A percentile compares a stretch with the other conserved stretches of the same genome.
Conservation (phyloP, 2,797 vertebrate genomes). For the Hippoglossus hippoglossus region DNA sequence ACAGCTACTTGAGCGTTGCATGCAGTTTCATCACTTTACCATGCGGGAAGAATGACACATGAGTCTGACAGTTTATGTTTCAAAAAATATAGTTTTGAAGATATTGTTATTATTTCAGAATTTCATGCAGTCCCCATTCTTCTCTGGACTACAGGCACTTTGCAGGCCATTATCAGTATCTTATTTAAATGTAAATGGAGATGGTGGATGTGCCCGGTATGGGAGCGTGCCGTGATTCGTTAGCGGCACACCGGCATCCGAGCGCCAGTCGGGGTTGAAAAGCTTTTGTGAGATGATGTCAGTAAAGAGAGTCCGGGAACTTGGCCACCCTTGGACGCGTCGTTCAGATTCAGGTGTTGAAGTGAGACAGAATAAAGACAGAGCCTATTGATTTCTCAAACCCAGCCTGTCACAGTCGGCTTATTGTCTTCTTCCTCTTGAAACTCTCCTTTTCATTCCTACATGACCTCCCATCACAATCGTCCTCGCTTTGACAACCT, state of each 20-base stretch:
- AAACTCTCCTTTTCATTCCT: constrained; percentile 68
- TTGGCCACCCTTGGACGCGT: constrained; percentile 34
- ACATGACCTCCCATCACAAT: constrained; percentile 66
- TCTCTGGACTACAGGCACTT: constrained; percentile 7
- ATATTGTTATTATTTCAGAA: constrained; percentile 23
- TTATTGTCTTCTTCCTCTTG: constrained; percentile 72
- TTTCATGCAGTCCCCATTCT: constrained; percentile 25
- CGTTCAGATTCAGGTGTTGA: constrained; percentile 73
- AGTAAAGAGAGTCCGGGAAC: constrained; percentile 48
- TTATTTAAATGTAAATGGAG: constrained; percentile 58
- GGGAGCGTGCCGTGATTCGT: constrained; percentile 2
- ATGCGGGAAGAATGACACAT: constrained; percentile 31
- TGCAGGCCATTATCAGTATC: constrained; percentile 14
- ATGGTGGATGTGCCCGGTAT: constrained; percentile 11
- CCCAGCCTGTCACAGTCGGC: constrained; percentile 69
- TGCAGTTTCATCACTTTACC: constrained; percentile 65
- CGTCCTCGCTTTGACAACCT: constrained; percentile 52
- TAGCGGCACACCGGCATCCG: constrained; percentile 18
- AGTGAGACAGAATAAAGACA: constrained; percentile 72
- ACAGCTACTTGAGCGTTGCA: constrained; percentile 41
- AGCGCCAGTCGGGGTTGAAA: constrained; percentile 35
- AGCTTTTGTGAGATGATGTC: constrained; percentile 50
- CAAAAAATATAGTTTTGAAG: neutral
- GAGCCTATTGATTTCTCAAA: constrained; percentile 80
- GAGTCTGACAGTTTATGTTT: constrained; percentile 22